Evolutionary conservation across 2,113 vertebrate genomes (phyloP).

Genomic region (Ameiurus melas): DNA sequence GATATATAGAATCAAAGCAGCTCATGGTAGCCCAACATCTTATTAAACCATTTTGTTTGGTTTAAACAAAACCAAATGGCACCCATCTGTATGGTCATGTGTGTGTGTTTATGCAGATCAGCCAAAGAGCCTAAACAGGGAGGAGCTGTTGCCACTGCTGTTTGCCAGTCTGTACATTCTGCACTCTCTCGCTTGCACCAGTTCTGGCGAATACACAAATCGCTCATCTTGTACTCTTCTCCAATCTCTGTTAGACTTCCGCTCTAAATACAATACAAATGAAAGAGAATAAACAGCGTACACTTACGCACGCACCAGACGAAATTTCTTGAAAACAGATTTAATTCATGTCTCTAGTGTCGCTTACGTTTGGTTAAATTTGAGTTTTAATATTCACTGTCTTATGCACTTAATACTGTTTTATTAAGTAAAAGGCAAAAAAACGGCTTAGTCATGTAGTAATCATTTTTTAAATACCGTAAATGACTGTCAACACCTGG

Average conservation of each 20-base stretch:
- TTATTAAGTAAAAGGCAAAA: neutral
- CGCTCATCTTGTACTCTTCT: neutral
- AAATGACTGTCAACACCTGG: neutral
- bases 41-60: neutral
- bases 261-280: conserved; percentile 43
- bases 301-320: conserved; percentile 1
- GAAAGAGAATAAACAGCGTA: conserved; percentile 5
- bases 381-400: conserved; percentile 12
- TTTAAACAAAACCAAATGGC: too few relatives aligned
- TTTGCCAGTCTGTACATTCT: conserved; percentile 17
- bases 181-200: neutral
- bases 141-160: conserved; percentile 14
- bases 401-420: neutral
- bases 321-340: neutral
- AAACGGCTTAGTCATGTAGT: neutral
- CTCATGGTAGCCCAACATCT: neutral
- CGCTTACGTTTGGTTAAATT: neutral
- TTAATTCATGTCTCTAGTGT: neutral
- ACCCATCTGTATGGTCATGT: neutral
- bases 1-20: neutral
- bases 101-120: neutral
- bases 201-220: neutral
- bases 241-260: conserved; percentile 35
- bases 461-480: neutral
- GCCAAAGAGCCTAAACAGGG: neutral